Evolutionary conservation across 2,888 invertebrate species (phyloP).

Genomic region (Eupithecia vulgata): DNA sequence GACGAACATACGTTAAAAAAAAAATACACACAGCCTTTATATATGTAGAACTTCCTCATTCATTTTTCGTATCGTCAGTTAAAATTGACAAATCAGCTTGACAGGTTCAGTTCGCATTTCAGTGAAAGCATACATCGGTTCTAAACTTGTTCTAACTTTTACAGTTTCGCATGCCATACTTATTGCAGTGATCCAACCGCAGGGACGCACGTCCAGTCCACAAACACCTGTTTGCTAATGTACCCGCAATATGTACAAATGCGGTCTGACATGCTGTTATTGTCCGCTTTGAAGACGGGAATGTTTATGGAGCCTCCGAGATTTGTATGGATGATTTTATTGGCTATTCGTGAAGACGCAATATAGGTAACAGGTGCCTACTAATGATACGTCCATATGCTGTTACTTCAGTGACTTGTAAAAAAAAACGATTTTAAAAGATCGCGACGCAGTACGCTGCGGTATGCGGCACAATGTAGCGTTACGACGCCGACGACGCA

Average conservation of each 20-base stretch:
- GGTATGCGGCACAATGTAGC: too few relatives aligned
- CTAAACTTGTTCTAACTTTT: not conserved
- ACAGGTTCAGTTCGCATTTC: constrained; percentile 1
- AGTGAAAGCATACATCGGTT: not conserved
- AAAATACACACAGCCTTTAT: too few relatives aligned
- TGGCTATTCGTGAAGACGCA: not conserved
- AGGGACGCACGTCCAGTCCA: not conserved
- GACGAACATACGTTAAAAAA: too few relatives aligned
- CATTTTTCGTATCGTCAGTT: too few relatives aligned
- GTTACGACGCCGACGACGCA: too few relatives aligned
- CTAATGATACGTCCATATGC: not conserved
- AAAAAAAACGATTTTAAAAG: not conserved
- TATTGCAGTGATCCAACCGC: constrained; percentile 3
- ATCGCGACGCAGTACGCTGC: too few relatives aligned
- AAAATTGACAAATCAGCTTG: not conserved
- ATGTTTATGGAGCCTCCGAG: constrained; percentile 8
- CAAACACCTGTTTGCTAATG: constrained; percentile 47
- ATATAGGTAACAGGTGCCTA: constrained; percentile 1
- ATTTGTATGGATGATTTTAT: constrained; percentile 13
- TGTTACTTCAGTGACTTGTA: not conserved
- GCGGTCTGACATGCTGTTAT: constrained; percentile 28
- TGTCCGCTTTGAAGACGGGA: constrained; percentile 4
- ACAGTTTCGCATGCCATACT: not conserved
- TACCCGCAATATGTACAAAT: constrained; percentile 38
- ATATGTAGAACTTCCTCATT: too few relatives aligned